Conservation (phyloP, 2,797 vertebrate species). For the Lepilemur septentrionalis region DNA sequence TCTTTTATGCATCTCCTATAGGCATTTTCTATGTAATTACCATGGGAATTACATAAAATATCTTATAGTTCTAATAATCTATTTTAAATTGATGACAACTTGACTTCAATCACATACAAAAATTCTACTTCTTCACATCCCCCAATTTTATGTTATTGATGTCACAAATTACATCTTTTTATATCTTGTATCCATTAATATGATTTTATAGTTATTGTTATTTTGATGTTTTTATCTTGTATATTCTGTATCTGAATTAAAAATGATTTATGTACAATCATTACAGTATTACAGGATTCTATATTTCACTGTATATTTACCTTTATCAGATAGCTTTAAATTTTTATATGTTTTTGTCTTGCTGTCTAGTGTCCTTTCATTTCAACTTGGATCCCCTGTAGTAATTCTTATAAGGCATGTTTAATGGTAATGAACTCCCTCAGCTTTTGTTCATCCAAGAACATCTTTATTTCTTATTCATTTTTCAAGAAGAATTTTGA, state of each 20-base stretch:
- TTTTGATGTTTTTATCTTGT: neutral
- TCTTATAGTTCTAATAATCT: too few species aligned
- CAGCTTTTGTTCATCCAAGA: neutral
- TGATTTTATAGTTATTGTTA: neutral
- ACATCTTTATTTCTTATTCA: too few species aligned
- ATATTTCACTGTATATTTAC: neutral
- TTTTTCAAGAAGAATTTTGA: too few species aligned
- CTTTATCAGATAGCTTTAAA: too few species aligned
- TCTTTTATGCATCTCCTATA: neutral
- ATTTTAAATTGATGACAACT: too few species aligned
- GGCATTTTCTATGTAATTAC: neutral
- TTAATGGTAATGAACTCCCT: neutral
- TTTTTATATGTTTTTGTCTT: neutral
- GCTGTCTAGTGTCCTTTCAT: neutral
- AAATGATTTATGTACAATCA: neutral
- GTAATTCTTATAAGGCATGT: neutral
- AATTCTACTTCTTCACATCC: neutral
- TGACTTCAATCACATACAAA: neutral
- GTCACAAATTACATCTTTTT: neutral
- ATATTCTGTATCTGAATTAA: neutral
- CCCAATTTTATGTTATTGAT: neutral
- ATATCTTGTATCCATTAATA: neutral
- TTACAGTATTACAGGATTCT: neutral
- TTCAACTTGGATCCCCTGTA: neutral
- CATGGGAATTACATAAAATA: neutral